These are phyloP conservation scores for Deilephila porcellus DNA, from an alignment of 2,888 invertebrate genomes.

Conservation along the genomic window DNA sequence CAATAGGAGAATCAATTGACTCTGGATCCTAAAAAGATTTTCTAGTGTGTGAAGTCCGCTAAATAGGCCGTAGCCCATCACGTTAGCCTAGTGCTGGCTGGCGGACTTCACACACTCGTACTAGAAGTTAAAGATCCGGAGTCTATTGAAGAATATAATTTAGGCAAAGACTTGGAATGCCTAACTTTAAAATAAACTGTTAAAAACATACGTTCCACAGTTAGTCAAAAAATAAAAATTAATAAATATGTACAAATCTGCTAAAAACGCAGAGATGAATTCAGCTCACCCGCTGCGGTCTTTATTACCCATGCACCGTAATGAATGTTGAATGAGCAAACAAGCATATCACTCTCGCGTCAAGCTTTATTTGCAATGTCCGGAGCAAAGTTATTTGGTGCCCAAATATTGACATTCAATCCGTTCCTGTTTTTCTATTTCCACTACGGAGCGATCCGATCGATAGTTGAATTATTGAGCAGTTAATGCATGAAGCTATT, in stretches of 20 bases:
- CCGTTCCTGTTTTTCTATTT: slow-evolving; percentile 31
- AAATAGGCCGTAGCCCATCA: too few relatives aligned
- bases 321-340: slow-evolving; percentile 25
- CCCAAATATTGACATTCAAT: slow-evolving; percentile 31
- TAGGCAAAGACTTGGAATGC: too few relatives aligned
- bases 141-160: too few relatives aligned
- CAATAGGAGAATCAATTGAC: too few relatives aligned
- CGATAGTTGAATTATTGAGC: slow-evolving; percentile 28
- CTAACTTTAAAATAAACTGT: too few relatives aligned
- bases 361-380: slow-evolving; percentile 22
- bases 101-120: too few relatives aligned
- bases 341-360: slow-evolving; percentile 19
- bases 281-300: slow-evolving; percentile 7
- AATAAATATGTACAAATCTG: neutral
- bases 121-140: too few relatives aligned
- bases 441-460: neutral
- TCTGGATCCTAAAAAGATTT: too few relatives aligned
- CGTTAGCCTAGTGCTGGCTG: too few relatives aligned
- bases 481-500: slow-evolving; percentile 26
- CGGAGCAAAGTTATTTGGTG: slow-evolving; percentile 27
- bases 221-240: neutral
- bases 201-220: neutral
- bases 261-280: neutral
- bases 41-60: too few relatives aligned
- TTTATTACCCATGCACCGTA: slow-evolving; percentile 16